These are phyloP conservation scores for Leptodactylus fallax DNA, from an alignment of 2,797 vertebrate species.

Conservation along the genomic window DNA sequence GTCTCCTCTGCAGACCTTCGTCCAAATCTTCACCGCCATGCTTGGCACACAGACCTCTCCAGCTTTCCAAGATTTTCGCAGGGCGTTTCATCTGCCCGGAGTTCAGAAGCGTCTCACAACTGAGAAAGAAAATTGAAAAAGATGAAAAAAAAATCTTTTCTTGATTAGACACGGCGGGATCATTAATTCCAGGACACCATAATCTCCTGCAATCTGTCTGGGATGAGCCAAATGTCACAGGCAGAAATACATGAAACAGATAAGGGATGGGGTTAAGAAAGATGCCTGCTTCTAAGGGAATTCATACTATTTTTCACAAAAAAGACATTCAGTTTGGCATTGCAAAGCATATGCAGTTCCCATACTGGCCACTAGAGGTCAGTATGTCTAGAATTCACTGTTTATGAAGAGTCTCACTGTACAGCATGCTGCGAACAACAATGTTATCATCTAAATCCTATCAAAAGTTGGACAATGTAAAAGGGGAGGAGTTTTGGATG, in stretches of 20 bases:
- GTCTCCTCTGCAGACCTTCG: not conserved
- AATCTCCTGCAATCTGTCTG: slow-evolving; percentile 37
- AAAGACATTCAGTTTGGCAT: too few relatives aligned
- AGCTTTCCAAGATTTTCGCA: slow-evolving; percentile 1
- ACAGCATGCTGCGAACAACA: not conserved
- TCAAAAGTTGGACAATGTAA: too few relatives aligned
- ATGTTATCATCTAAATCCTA: not conserved
- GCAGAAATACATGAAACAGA: not conserved
- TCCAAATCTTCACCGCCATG: not conserved
- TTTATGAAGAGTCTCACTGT: not conserved
- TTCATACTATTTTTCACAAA: too few relatives aligned
- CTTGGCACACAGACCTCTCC: not conserved
- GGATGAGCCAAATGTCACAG: not conserved
- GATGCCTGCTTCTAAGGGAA: not conserved
- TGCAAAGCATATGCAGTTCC: not conserved
- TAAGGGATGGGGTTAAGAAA: not conserved
- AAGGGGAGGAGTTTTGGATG: too few relatives aligned
- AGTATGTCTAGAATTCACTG: not conserved
- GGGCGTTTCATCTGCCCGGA: not conserved
- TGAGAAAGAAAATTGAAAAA: slow-evolving; percentile 20
- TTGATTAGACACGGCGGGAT: slow-evolving; percentile 11
- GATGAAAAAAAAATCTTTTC: slow-evolving; percentile 10
- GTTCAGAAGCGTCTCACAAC: not conserved
- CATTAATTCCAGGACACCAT: not conserved
- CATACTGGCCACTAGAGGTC: not conserved